Base-by-base conservation (phyloP, 2,888 invertebrate species). In the Patella caerulea region DNA sequence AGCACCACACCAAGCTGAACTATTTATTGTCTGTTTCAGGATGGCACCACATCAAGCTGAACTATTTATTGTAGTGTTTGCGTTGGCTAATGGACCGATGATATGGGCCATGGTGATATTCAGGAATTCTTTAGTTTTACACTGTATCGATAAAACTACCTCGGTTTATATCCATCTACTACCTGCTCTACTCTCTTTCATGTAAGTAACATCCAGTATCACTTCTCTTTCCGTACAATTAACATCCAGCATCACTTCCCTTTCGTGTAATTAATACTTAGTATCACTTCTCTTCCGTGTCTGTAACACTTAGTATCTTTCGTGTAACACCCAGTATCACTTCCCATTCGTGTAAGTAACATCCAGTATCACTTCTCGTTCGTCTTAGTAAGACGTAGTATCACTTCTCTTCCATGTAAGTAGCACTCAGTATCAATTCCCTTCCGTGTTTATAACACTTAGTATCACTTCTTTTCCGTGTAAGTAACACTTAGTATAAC, bases 91-190 rank as follows among this genome's bases (percentile, higher is more conserved):
- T 73, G 90, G 90, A 12, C 90, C 90, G 1, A 77, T 90, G 59
- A 74, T 87, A 17, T 87, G 86, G 84, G 87, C 87, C 0, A 79
- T 87, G 78, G 76, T 87, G 2, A 77, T 87, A 2, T 89, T 86
- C 81, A 81, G 87, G 70, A 88, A 89, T 75, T 86, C 88, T 0
- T 77, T 88, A 15, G 90, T 90, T 3, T 86, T 89, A 75, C 90
- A 90, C 82, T 85, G 85, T 74, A 76, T 86, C 2, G 90, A 90
- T 78, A 88, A 88, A 81, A 86, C 90, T 52, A 90, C 89, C 3
- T 90, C 90, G 0, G 79, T 85, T 15, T 90, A 87, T 77, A 89
- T 90, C 34, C 90, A 90, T 75, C 82, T 88, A 15, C 73, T 90
- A 19, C 90, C 90, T 14, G 80, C 85, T 15, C 78, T 88, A 17